Conservation (phyloP, 2,113 vertebrate genomes). For the Menura novaehollandiae region DNA sequence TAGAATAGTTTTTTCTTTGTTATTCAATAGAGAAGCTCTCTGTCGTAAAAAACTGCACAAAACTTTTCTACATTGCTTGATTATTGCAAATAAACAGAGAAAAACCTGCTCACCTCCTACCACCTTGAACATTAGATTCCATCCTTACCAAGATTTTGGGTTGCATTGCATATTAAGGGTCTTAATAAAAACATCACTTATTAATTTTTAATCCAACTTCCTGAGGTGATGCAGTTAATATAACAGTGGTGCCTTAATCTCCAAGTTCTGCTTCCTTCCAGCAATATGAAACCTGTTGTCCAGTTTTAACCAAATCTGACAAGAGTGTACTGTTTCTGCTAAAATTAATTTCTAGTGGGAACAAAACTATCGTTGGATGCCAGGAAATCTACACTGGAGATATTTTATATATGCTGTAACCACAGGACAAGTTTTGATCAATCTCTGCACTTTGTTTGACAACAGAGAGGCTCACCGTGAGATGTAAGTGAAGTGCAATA, state of each 20-base stretch:
- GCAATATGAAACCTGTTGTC: background rate
- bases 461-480: background rate
- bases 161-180: background rate
- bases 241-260: background rate
- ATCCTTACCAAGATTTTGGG: background rate
- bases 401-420: background rate
- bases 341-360: background rate
- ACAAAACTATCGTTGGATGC: background rate
- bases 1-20: background rate
- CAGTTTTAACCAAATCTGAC: background rate
- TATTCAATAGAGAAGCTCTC: background rate
- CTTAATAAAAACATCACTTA: background rate
- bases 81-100: background rate
- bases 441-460: background rate
- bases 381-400: background rate
- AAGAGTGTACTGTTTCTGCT: background rate
- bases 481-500: background rate
- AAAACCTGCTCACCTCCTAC: background rate
- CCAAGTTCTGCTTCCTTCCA: background rate
- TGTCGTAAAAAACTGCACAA: background rate
- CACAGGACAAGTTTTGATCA: background rate
- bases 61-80: background rate
- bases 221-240: accelerated
- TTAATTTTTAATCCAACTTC: background rate
- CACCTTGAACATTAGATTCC: background rate